Evolutionary conservation across 2,888 invertebrate genomes (phyloP).

Genomic region (Cephus spinipes): DNA sequence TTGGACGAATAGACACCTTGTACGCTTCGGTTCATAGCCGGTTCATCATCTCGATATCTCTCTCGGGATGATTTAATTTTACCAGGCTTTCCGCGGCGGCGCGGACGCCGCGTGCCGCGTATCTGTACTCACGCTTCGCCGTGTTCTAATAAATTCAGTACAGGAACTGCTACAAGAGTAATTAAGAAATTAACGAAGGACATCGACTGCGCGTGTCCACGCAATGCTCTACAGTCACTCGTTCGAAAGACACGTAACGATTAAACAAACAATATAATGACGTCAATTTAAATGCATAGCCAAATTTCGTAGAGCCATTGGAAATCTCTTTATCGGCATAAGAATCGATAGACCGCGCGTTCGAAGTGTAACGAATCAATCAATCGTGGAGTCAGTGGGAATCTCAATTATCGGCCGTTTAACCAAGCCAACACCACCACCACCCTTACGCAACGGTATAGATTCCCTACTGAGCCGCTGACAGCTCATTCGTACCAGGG

Average conservation of each 20-base stretch:
- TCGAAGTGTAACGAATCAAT: slow-evolving; percentile 7
- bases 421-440: not conserved
- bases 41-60: slow-evolving; percentile 55
- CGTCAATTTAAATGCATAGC: not conserved
- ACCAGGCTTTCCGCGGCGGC: slow-evolving; percentile 10
- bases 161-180: not conserved
- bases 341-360: not conserved
- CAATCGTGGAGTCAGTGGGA: not conserved
- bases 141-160: not conserved
- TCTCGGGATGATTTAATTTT: slow-evolving; percentile 43
- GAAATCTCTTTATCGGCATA: not conserved
- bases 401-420: slow-evolving; percentile 7
- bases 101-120: slow-evolving; percentile 1
- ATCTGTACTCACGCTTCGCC: not conserved
- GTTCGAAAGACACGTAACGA: not conserved
- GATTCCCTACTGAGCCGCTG: slow-evolving; percentile 2
- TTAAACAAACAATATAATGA: not conserved
- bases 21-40: slow-evolving; percentile 53
- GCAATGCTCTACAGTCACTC: not conserved
- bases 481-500: slow-evolving; percentile 3
- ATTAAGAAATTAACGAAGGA: not conserved
- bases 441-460: slow-evolving; percentile 3
- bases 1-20: slow-evolving; percentile 58
- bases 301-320: not conserved
- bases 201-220: not conserved